Evolutionary conservation across 2,888 invertebrate species (phyloP), one percentile per base, ranked within the genome.

Genomic region (Mesoligia furuncula): DNA sequence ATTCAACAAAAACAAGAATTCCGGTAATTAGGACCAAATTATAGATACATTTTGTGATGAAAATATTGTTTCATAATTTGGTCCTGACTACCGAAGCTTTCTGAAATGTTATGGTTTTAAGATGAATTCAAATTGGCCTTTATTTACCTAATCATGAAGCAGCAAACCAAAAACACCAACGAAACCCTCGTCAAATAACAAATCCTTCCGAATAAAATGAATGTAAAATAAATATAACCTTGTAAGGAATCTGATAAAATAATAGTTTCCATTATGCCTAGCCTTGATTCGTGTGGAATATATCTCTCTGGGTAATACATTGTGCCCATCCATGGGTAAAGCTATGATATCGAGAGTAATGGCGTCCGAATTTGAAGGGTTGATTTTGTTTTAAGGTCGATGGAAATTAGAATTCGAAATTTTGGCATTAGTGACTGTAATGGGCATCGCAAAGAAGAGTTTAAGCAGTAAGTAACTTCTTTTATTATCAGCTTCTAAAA

Each of bases 321-420:
- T 85, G 76, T 54, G 74, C 62, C 67, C 85, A 86, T 70, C 64
- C 79, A 75, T 79, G 80, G 64, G 70, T 79, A 48, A 80, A 77
- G 71, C 64, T 7, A 77, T 75, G 81, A 77, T 86, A 88, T 84
- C 78, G 78, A 66, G 31, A 45, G 72, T 77, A 81, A 83, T 88
- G 69, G 39, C 72, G 83, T 74, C 75, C 77, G 66, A 73, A 77
- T 77, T 75, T 65, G 17, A 77, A 68, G 17, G 36, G 57, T 31
- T 62, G 61, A 48, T 77, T 42, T 51, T n/a, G n/a, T 57, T 73
- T 70, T 27, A 71, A 80, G 69, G 80, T 17, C 45, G 13, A 48
- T 27, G 36, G n/a, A 39, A 57, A 81, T 45, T 67, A 15, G 17
- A 51, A n/a, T 45, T 48, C 1, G 0, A 39, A n/a, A 64, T 36